Conservation (phyloP, 2,888 invertebrate genomes). For the Pristionchus arcanus region DNA sequence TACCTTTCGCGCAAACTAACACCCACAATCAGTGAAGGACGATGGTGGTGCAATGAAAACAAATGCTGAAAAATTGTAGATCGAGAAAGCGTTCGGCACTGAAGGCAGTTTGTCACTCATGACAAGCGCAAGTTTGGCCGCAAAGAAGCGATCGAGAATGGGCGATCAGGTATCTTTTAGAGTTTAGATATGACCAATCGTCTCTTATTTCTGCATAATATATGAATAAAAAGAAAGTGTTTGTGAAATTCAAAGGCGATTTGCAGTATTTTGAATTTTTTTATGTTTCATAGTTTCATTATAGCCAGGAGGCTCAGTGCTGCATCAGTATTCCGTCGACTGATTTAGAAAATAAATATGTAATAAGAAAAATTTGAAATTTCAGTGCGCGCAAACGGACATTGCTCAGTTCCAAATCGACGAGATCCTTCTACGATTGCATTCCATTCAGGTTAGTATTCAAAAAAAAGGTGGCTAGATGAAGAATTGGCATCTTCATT, state of each 20-base stretch:
- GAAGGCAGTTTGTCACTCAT: slow-evolving; percentile 40
- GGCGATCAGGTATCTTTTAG: slow-evolving; percentile 18
- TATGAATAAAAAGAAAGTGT: too few relatives aligned
- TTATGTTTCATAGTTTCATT: background rate
- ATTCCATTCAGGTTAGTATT: slow-evolving; percentile 60
- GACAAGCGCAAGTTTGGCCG: background rate
- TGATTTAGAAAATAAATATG: too few relatives aligned
- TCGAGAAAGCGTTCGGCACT: background rate
- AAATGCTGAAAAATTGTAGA: too few relatives aligned
- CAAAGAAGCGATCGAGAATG: background rate
- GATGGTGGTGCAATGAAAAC: too few relatives aligned
- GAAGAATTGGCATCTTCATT: too few relatives aligned
- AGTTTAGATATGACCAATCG: too few relatives aligned
- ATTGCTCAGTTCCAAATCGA: slow-evolving; percentile 75
- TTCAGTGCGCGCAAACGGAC: slow-evolving; percentile 68
- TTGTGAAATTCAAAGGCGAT: too few relatives aligned
- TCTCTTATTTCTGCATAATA: too few relatives aligned
- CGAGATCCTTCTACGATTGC: slow-evolving; percentile 70
- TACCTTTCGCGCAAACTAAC: too few relatives aligned
- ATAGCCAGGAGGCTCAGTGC: background rate
- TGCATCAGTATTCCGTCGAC: background rate
- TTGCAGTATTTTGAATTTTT: too few relatives aligned
- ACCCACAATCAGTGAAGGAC: too few relatives aligned
- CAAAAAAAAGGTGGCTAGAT: background rate
- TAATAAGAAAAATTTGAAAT: background rate